Conservation (phyloP, 2,797 vertebrate genomes). For the Todus mexicanus region DNA sequence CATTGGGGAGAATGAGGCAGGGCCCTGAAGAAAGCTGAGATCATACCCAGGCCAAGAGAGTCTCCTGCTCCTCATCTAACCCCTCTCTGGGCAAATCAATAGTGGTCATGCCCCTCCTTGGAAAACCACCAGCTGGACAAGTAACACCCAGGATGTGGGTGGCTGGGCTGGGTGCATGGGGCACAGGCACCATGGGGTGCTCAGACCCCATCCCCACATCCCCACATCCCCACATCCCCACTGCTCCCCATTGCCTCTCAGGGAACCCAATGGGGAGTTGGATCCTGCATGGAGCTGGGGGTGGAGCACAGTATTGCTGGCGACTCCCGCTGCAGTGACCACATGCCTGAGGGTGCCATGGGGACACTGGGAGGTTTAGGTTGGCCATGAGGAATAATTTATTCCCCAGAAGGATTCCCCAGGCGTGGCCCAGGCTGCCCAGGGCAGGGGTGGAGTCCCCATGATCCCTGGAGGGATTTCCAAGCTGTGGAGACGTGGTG, state of each 20-base stretch:
- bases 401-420: too few species aligned
- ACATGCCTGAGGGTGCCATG: rapidly evolving
- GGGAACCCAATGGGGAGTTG: rapidly evolving
- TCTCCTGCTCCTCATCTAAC: background rate
- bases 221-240: too few species aligned
- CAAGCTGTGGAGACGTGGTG: background rate
- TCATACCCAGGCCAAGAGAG: background rate
- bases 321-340: background rate
- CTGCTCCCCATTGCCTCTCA: background rate
- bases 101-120: background rate
- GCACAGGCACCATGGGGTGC: background rate
- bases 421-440: background rate
- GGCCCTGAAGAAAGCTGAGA: background rate
- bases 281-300: background rate
- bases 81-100: background rate
- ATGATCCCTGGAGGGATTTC: background rate
- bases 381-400: background rate
- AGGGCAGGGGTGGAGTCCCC: background rate
- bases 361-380: too few species aligned
- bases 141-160: rapidly evolving
- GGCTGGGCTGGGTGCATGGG: background rate
- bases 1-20: rapidly evolving
- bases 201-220: background rate
- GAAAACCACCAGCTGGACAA: background rate
- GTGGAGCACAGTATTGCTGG: background rate